Conservation (phyloP, 92 coral and sea anemone genomes). For the Parazoanthus swiftii region DNA sequence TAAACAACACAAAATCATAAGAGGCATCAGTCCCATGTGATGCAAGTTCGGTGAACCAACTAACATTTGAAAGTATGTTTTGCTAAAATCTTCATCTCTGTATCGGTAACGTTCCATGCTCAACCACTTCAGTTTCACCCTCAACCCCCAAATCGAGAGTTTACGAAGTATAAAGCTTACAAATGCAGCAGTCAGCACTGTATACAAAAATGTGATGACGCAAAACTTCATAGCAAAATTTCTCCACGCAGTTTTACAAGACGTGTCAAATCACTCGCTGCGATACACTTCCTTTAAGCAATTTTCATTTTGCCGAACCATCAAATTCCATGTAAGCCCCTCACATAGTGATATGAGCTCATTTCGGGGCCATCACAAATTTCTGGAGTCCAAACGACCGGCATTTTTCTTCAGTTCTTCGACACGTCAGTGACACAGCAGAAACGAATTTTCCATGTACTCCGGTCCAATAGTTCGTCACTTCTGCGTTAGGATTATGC, state of each 20-base stretch:
- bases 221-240: slow-evolving; percentile 10
- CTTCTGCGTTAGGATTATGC: not conserved
- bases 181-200: slow-evolving; percentile 21
- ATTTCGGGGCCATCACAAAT: not conserved
- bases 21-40: not conserved
- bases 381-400: not conserved
- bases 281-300: not conserved
- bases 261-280: not conserved
- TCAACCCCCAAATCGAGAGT: not conserved
- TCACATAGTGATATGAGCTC: not conserved
- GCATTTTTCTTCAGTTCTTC: slow-evolving; percentile 24
- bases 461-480: not conserved
- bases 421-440: slow-evolving; percentile 29
- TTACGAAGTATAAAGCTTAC: not conserved
- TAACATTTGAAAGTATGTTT: slow-evolving; percentile 26
- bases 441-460: not conserved
- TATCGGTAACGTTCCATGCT: slow-evolving; percentile 28
- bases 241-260: slow-evolving; percentile 15
- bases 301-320: not conserved
- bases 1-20: not conserved
- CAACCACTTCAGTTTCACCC: not conserved
- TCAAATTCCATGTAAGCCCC: not conserved
- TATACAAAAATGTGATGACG: slow-evolving; percentile 38
- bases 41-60: not conserved
- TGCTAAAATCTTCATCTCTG: slow-evolving; percentile 42